Evolutionary conservation across 2,888 invertebrate genomes (phyloP).

Genomic region (Cordylochernes scorpioides): DNA sequence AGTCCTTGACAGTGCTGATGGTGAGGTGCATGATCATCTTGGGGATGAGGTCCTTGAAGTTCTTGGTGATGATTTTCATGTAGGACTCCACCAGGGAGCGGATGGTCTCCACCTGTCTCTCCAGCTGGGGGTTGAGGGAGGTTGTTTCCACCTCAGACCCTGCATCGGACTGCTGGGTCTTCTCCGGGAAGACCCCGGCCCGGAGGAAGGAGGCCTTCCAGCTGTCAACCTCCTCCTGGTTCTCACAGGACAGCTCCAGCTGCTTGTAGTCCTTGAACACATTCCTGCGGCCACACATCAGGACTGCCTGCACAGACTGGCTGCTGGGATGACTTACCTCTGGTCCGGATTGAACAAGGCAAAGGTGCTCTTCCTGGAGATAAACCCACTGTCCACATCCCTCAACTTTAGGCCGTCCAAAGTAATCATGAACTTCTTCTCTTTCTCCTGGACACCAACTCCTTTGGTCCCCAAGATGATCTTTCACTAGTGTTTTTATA

Average conservation of each 20-base stretch:
- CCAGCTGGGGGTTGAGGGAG: constrained; percentile 43
- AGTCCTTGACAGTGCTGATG: constrained; percentile 86
- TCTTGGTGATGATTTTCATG: constrained; percentile 97
- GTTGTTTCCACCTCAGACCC: constrained; percentile 11
- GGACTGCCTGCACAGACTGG: background rate
- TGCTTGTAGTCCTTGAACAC: constrained; percentile 79
- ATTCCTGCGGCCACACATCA: constrained; percentile 21
- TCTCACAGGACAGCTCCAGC: constrained; percentile 88
- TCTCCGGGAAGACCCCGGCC: constrained; percentile 97
- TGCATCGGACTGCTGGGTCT: too few relatives aligned
- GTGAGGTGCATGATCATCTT: constrained; percentile 96
- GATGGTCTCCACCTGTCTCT: constrained; percentile 97
- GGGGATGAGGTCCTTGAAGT: constrained; percentile 88
- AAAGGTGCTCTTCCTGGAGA: constrained; percentile 89
- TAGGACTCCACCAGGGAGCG: constrained; percentile 98
- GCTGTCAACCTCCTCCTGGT: constrained; percentile 26
- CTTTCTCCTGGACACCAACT: constrained; percentile 57
- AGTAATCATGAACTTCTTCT: constrained; percentile 97
- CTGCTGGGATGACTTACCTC: constrained; percentile 41
- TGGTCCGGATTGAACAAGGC: constrained; percentile 93
- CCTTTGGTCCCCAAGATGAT: too few relatives aligned
- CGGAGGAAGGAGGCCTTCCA: constrained; percentile 68
- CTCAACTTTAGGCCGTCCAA: constrained; percentile 83
- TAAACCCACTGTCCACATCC: constrained; percentile 90
- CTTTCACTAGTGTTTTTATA: too few relatives aligned